Evolutionary conservation across 1,140 invertebrate species (phyloP), one percentile per base, ranked within the genome.

Genomic region (Dendrolimus punctatus): DNA sequence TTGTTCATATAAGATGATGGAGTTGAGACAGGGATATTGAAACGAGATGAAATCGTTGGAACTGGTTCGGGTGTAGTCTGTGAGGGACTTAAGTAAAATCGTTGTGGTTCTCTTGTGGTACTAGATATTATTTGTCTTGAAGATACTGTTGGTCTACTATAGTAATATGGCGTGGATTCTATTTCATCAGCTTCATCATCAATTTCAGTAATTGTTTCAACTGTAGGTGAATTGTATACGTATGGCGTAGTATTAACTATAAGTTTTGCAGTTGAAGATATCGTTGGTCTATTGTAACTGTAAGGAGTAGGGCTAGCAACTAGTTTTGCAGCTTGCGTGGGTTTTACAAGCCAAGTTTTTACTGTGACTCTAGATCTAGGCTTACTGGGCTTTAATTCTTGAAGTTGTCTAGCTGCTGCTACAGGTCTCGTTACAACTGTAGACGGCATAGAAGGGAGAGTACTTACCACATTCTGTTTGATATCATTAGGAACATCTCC

Each of bases 321-420:
- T 49, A 83, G 56, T 53, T 72, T 74, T 36, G 66, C 64, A 46
- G 58, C 55, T 60, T 75, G 83, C 8, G 73, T 69, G 5, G 82
- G 82, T 62, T 79, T 80, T n/a, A 83, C 63, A 39, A 86, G 77
- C 80, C 80, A 86, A 7, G 80, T 83, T 68, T 85, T 86, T 48
- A 82, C 76, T 44, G 75, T 81, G 39, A 86, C 73, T 66, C 76
- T 58, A 8, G 83, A 80, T 66, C 77, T 83, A 23, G 80, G 75
- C 47, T 64, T 72, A 10, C 71, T 64, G 46, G 68, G 56, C 51
- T 72, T 72, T 7, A 78, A 62, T 50, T 80, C 71, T 60, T 76
- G 66, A 10, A 81, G 53, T 8, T 80, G 50, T 60, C 67, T 73
- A 53, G 75, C 76, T 56, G 73, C 73, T 9, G 76, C 68, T 53